Evolutionary conservation across 2,113 vertebrate genomes (phyloP).

Genomic region (Triplophysa dalaica): DNA sequence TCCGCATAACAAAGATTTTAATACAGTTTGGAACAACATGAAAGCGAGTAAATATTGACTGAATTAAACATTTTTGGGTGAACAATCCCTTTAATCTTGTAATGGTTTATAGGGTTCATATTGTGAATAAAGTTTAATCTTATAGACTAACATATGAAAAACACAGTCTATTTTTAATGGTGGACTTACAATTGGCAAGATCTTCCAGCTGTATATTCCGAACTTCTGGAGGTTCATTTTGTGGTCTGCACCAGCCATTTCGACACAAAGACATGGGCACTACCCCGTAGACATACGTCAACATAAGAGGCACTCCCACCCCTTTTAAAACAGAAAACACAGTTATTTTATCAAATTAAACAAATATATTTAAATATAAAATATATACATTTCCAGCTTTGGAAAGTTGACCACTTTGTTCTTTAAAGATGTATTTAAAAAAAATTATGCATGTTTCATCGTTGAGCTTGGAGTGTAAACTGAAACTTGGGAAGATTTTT

Average conservation of each 20-base stretch:
- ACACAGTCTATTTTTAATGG: not conserved
- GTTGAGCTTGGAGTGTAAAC: no score
- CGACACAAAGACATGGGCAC: constrained; percentile 84
- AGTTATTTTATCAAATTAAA: not conserved
- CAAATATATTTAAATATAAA: not conserved
- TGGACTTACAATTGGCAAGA: constrained; percentile 77
- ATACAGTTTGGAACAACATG: no score
- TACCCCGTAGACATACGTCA: constrained; percentile 83
- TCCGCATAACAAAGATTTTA: no score
- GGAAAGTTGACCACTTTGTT: no score
- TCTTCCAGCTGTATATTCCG: constrained; percentile 74
- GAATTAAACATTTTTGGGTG: no score
- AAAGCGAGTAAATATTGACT: no score
- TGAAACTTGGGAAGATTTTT: no score
- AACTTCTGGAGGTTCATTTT: constrained; percentile 69
- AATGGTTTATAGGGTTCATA: not conserved
- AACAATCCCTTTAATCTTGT: no score
- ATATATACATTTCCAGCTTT: no score
- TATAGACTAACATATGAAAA: not conserved
- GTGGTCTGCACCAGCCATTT: constrained; percentile 77
- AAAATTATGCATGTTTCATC: no score
- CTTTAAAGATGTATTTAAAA: no score
- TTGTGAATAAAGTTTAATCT: not conserved
- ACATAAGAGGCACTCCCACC: constrained; percentile 81
- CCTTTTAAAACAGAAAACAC: constrained; percentile 62